Evolutionary conservation across 2,888 invertebrate genomes (phyloP), one percentile per base, ranked within the genome.

Genomic region (Ligdia adustata): DNA sequence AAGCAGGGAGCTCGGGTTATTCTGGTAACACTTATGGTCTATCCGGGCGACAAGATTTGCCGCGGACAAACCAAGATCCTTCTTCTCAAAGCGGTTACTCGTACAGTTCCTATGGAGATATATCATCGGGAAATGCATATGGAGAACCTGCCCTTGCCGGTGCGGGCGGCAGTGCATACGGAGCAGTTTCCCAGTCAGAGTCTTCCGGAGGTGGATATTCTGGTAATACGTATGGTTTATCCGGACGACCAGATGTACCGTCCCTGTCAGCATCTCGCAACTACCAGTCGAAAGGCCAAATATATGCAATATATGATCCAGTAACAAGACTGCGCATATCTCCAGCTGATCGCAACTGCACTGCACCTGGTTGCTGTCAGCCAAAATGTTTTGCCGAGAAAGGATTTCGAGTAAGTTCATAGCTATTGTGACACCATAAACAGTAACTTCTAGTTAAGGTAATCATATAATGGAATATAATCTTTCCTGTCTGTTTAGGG

Each of bases 311-410:
- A 0, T 87, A 82, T 53, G 85, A 90, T 49, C 86, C 84, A 4
- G 64, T 69, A 7, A 88, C 88, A 1, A 75, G 67, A 71, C 90
- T 64, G 82, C 91, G 64, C 48, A 74, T 81, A 1, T 71, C 78
- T n/a, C 69, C 72, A 15, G 57, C 73, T 11, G 84, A 86, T n/a
- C 90, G 90, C 31, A 94, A 94, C 66, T 94, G 94, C 63, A 93
- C 92, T 0, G 93, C 91, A 6, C 91, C 92, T 0, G 94, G 92
- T 45, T 93, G 93, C 64, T 97, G 97, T 69, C 92, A 93, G 26
- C 96, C 96, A 0, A 96, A 97, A 90, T 97, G 97, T 80, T 94
- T 96, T 58, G 97, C 97, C 1, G 96, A 97, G 81, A 97, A 97
- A 82, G 97, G 97, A 72, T 93, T 92, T 50, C 91, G 96, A 69